Evolutionary conservation across 2,797 vertebrate genomes (phyloP).

Genomic region (Chelon labrosus): DNA sequence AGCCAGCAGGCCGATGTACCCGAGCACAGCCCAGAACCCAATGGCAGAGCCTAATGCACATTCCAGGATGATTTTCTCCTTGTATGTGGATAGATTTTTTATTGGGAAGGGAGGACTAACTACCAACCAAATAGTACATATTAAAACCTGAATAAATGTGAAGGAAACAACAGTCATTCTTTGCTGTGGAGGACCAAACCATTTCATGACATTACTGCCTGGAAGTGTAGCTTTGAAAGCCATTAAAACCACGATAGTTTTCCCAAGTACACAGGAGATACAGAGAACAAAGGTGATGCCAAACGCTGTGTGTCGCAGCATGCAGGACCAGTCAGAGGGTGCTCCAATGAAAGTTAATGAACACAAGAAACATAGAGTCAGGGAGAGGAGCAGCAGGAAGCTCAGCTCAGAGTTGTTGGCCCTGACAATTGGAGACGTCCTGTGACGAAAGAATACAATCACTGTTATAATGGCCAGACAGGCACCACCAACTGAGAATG

Average conservation of each 20-base stretch:
- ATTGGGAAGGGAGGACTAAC: slow-evolving; percentile 65
- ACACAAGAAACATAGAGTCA: slow-evolving; percentile 48
- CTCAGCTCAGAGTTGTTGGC: slow-evolving; percentile 81
- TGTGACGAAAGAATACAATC: slow-evolving; percentile 56
- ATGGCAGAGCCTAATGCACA: slow-evolving; percentile 75
- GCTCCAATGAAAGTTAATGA: slow-evolving; percentile 75
- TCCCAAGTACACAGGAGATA: slow-evolving; percentile 71
- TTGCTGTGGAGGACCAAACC: slow-evolving; percentile 79
- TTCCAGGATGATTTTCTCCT: slow-evolving; percentile 75
- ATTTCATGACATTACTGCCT: slow-evolving; percentile 70
- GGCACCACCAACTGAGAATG: slow-evolving; percentile 63
- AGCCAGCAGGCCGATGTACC: slow-evolving; percentile 75
- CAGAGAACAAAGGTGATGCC: slow-evolving; percentile 78
- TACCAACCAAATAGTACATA: slow-evolving; percentile 75
- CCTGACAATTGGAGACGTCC: slow-evolving; percentile 58
- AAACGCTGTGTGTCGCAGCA: slow-evolving; percentile 54
- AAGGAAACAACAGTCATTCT: slow-evolving; percentile 74
- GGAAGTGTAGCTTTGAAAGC: no score
- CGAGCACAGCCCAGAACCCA: slow-evolving; percentile 76
- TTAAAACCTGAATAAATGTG: slow-evolving; percentile 74
- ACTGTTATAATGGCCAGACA: slow-evolving; percentile 52
- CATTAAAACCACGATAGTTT: no score
- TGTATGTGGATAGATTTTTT: slow-evolving; percentile 62
- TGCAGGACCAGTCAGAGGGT: no score
- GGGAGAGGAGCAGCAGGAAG: slow-evolving; percentile 75